Percentiles rank a stretch among this genome's conserved stretches.
Conservation (phyloP, 2,113 vertebrate species). For the Coturnix japonica region DNA sequence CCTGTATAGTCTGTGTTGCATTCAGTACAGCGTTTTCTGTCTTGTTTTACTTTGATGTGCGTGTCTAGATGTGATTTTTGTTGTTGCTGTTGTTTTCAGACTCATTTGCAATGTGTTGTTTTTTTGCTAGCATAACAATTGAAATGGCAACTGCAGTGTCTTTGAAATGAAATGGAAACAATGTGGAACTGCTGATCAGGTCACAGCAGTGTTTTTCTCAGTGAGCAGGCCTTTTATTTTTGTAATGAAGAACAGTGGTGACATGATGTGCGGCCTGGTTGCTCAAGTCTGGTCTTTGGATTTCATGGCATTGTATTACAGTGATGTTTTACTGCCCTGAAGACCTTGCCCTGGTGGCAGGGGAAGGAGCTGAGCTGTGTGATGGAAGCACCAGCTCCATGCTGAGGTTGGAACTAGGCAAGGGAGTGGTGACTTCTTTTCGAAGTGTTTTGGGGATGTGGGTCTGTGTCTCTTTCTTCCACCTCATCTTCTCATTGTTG, state of each 20-base stretch:
- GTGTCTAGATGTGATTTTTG: not conserved
- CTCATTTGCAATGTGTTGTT: not conserved
- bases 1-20: not conserved
- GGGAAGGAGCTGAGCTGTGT: not conserved
- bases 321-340: too few species aligned
- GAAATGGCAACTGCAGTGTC: not conserved
- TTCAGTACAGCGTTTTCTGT: not conserved
- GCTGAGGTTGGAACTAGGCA: not conserved
- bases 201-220: not conserved
- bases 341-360: not conserved
- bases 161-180: not conserved
- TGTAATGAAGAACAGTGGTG: not conserved
- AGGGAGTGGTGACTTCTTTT: not conserved
- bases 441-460: not conserved
- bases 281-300: not conserved
- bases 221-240: not conserved
- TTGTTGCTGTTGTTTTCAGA: not conserved
- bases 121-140: not conserved
- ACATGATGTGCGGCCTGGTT: not conserved
- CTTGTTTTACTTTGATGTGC: not conserved
- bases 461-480: not conserved
- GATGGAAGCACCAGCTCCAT: not conserved
- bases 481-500: not conserved
- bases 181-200: not conserved
- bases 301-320: not conserved